Base-by-base conservation (phyloP, 1,140 invertebrate species). In the Ceratina japonica region DNA sequence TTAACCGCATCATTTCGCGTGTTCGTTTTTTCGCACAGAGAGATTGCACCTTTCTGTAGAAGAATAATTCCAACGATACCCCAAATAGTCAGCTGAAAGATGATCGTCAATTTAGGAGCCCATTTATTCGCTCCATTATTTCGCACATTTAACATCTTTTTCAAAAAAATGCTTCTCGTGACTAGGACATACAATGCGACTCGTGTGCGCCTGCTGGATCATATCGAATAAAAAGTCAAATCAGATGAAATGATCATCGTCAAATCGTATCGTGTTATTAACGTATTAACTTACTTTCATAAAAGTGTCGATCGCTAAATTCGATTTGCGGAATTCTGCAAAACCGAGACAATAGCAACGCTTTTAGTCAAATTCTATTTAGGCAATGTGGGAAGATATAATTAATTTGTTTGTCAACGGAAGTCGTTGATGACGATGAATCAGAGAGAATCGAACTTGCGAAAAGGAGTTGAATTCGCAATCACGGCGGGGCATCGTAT, bases 91-190 rank as follows among this genome's bases (percentile, higher is more conserved):
- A 90, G 61, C 72, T 90, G 89, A 63, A 90, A 83, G 59, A 86
- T 80, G 24, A 90, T 83, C 56, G 89, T 88, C 65, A 82, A 65
- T 75, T 83, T 88, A n/a, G 89, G 86, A 27, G 89, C 83, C 87
- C 87, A 90, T 75, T 87, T 89, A 83, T 90, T 88, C 54, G 87
- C 76, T 74, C 81, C 62, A n/a, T n/a, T n/a, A n/a, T n/a, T n/a
- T n/a, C n/a, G n/a, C 61, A 77, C 74, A 27, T 74, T 79, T 65
- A 88, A 75, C 89, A 89, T 89, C 37, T 49, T 81, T 20, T 22
- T 22, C 16, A 63, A 68, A 77, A 63, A 72, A 37, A 49, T 70
- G 56, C 5, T 16, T 76, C 51, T 15, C 49, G 15, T 56, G 18
- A 24, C n/a, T 59, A 72, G 18, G 12, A 8, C 59, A 71, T 18